Evolutionary conservation across 2,888 invertebrate species (phyloP), one percentile per base, ranked within the genome.

Genomic region (Diarsia mendica): DNA sequence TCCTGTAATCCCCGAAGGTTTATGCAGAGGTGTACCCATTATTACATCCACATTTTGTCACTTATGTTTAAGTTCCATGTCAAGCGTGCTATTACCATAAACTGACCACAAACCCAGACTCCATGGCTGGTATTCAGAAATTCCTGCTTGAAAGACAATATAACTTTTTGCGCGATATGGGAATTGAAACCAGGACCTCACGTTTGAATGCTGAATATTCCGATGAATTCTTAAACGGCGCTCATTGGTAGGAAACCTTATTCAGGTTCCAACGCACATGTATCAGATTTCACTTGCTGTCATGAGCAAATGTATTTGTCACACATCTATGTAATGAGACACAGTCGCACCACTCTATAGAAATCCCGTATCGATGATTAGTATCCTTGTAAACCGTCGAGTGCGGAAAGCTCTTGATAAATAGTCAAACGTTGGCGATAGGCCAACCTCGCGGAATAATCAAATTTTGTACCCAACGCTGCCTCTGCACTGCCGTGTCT

Each of bases 401-500:
- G 93, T 91, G 92, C 89, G 87, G 93, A 92, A 93, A 93, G 92
- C 92, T 90, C 91, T 93, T 96, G 95, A 96, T 96, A 95, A 96
- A 96, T 96, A 95, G 96, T 95, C 92, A 90, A 92, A 91, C 91
- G 92, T 91, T 95, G 96, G 96, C 95, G 95, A 95, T 96, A 96
- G 96, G 95, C 96, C 96, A 96, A 95, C 95, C 94, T 95, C 94
- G 95, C 93, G 95, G 95, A 96, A 96, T 96, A 96, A 96, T 96
- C 95, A 95, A 96, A 96, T 96, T 95, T 94, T 90, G 92, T 93
- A 91, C 94, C 93, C 93, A 89, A 92, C 94, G 92, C 89, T 95
- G 86, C 90, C 91, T 92, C 93, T 90, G 93, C 82, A 67, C 77
- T 92, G 91, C 91, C 93, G 93, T 94, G 95, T 94, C 94, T 94